Evolutionary conservation across 2,113 vertebrate genomes (phyloP).

Genomic region (Calcarius ornatus): DNA sequence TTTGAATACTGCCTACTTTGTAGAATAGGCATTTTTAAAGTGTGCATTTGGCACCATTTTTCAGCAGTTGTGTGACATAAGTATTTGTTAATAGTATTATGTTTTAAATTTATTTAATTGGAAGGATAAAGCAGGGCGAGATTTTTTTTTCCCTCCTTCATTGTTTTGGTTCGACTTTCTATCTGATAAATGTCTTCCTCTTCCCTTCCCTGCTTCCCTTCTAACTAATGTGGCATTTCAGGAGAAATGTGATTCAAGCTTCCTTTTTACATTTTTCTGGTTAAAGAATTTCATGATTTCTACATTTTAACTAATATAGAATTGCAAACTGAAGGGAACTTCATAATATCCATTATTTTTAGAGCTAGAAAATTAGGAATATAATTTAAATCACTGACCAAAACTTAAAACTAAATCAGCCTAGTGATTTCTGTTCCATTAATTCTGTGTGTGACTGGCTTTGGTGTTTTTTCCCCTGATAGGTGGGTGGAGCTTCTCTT

Average conservation of each 20-base stretch:
- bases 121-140: background rate
- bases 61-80: background rate
- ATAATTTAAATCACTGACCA: background rate
- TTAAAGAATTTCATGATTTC: background rate
- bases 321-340: background rate
- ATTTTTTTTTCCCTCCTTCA: background rate
- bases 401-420: background rate
- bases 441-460: background rate
- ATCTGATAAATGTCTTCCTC: background rate
- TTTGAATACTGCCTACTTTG: background rate
- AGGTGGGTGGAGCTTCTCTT: constrained; percentile 84
- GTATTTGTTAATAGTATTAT: background rate
- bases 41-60: background rate
- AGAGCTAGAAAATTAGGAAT: background rate
- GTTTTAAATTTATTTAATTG: background rate
- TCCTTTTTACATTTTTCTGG: background rate
- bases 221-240: background rate
- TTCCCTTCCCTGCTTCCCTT: background rate
- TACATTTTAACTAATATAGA: background rate
- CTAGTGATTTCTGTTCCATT: background rate
- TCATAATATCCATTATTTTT: background rate
- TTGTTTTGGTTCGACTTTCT: constrained; percentile 7
- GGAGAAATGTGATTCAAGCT: background rate
- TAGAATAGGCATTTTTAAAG: background rate
- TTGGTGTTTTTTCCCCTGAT: background rate